Base-by-base conservation (phyloP, 2,797 vertebrate genomes). In the Lepus oiostolus region DNA sequence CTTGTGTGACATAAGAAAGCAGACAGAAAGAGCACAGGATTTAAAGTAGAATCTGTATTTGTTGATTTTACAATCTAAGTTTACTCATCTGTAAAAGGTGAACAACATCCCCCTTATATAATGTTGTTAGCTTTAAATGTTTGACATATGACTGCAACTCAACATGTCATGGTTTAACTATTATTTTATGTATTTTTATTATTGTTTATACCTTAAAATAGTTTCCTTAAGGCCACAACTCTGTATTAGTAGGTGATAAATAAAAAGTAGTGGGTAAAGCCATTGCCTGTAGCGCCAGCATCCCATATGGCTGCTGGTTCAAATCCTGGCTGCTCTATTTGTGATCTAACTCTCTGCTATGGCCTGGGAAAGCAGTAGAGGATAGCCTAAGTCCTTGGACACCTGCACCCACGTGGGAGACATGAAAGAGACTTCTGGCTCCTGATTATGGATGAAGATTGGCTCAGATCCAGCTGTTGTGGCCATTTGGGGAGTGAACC, bases 1-100 rank as follows among this genome's bases (percentile, higher is more conserved):
- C 81, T 90, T 88, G 38, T 91, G 35, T 68, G 68, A 81, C 28
- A 89, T 24, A 92, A n/a, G 9, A 85, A 88, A 62, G 52, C 5
- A 65, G n/a, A 35, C 52, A 22, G 62, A 81, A 62, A 85, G 62
- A 75, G 9, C 32, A 75, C 13, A 68, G 21, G 32, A 19, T 80
- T 81, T 93, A 35, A 68, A 30, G 38, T 28, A 75, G 68, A 89
- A 70, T 63, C 32, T 50, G 14, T 35, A 19, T 12, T 82, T 12
- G 11, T 14, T 9, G 10, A 17, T 32, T 71, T 8, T 95, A 91
- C 21, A 93, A 79, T 5, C 30, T 85, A 32, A 24, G 6, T 89
- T 92, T 89, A 7, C 74, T 85, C 22, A 85, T 75, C 32, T 75
- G 5, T 67, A 52, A 91, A 85, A 88, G 9, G 16, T 62, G 24